A percentile compares a stretch with the other conserved stretches of the same genome.
Conservation (phyloP, 2,113 vertebrate genomes). For the Peromyscus californicus region DNA sequence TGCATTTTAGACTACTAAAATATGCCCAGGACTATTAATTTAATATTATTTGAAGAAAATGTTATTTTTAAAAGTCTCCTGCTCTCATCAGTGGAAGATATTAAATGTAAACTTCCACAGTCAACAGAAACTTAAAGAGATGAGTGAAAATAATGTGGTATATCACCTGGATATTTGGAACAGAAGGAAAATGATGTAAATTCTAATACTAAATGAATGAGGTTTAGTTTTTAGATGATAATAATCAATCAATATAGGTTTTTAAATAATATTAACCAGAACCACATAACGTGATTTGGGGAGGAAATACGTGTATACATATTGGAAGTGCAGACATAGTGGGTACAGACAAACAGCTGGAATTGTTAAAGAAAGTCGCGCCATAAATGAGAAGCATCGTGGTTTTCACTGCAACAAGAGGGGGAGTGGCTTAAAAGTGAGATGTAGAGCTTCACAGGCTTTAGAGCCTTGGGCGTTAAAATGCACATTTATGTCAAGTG, state of each 20-base stretch:
- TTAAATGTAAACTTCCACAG: not conserved
- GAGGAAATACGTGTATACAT: not conserved
- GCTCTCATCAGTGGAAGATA: not conserved
- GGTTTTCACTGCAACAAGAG: not conserved
- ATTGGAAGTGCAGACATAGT: not conserved
- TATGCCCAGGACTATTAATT: not conserved
- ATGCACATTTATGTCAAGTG: not conserved
- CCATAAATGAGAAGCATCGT: not conserved
- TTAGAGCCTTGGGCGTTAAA: not conserved
- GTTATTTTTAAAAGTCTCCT: not conserved
- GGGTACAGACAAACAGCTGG: not conserved
- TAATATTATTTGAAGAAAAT: not conserved
- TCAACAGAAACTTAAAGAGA: not conserved
- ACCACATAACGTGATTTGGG: not conserved
- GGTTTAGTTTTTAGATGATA: not conserved
- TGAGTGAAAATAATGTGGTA: not conserved
- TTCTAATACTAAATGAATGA: not conserved
- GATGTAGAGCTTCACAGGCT: not conserved
- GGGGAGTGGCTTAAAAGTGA: too few relatives aligned
- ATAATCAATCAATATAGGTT: not conserved
- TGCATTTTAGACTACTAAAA: not conserved
- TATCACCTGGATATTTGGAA: not conserved
- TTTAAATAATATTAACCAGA: not conserved
- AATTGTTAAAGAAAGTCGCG: not conserved
- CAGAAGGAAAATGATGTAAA: not conserved